phyloP scores from a whole-genome alignment of 2,888 invertebrate species.

The Cepaea hortensis region DNA sequence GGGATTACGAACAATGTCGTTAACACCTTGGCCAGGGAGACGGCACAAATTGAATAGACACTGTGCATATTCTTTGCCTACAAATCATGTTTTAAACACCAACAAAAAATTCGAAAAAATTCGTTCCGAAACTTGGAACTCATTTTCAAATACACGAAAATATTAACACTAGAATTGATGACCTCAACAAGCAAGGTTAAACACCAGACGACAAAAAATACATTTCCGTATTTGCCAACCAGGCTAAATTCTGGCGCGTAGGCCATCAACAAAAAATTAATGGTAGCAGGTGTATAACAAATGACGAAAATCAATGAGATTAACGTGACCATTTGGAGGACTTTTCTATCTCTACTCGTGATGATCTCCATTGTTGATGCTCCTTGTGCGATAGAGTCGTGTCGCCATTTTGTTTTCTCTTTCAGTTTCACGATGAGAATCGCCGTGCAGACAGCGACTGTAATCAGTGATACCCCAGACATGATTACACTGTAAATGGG shows the following conservation, averaged over 20 bases:
- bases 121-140: constrained; percentile 8
- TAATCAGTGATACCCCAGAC: not conserved
- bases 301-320: constrained; percentile 11
- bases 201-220: constrained; percentile 22
- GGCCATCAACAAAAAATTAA: constrained; percentile 9
- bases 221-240: not conserved
- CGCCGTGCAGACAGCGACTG: constrained; percentile 9
- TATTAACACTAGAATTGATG: constrained; percentile 5
- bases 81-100: no score
- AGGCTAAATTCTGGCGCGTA: constrained; percentile 15
- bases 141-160: constrained; percentile 10
- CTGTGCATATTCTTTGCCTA: no score
- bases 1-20: no score
- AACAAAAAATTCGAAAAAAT: not conserved
- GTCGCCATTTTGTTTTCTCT: constrained; percentile 26
- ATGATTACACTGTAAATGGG: not conserved
- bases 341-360: not conserved
- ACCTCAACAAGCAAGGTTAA: not conserved
- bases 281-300: constrained; percentile 4
- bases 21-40: no score
- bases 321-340: constrained; percentile 6
- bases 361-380: not conserved
- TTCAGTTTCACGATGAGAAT: not conserved
- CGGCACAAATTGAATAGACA: no score
- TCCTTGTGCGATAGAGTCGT: not conserved